Evolutionary conservation across 64 coral and sea anemone genomes (phyloP), one percentile per base, ranked within the genome.

Genomic region (Actinia equina): DNA sequence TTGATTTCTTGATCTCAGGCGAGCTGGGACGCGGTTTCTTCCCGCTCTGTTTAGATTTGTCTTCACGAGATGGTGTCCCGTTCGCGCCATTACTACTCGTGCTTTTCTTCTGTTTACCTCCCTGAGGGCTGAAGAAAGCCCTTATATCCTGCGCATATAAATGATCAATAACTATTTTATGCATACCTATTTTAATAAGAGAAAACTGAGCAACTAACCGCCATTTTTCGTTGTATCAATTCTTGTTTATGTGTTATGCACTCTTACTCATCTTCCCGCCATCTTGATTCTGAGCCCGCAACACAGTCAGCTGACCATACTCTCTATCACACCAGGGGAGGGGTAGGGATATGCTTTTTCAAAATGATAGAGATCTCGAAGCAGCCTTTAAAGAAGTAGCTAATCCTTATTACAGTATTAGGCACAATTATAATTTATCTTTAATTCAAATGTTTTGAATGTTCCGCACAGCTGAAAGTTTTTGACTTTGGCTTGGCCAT

Each of bases 41-140:
- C 6, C 25, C 52, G 52, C 52, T 22, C 7, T 52, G 17, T 54
- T 90, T 90, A 12, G 83, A 22, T 18, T 27, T 77, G 12, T 71
- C 56, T 60, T 64, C 37, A 30, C 58, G 52, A 57, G 69, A 49
- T 76, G 67, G 82, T 53, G 49, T 52, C 79, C 80, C 61, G 17
- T 90, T 77, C 43, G 56, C 70, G 9, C 59, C 89, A 5, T 44
- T 26, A 44, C 59, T 79, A 51, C 17, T 63, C 14, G 30, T 74
- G 18, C 30, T 83, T 83, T n/a, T 80, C 56, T 90, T 83, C n/a
- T 63, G 4, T 43, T 71, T 79, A 2, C 83, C 77, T 44, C 89
- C 89, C 10, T 85, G 83, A 43, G 89, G 89, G 58, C 89, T 90
- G 14, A 90, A 90, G 56, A 90, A 90, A 44, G 89, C 83, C 44